A percentile compares a stretch with the other conserved stretches of the same genome.
Conservation (phyloP, 2,113 vertebrate species). For the Archilochus colubris region DNA sequence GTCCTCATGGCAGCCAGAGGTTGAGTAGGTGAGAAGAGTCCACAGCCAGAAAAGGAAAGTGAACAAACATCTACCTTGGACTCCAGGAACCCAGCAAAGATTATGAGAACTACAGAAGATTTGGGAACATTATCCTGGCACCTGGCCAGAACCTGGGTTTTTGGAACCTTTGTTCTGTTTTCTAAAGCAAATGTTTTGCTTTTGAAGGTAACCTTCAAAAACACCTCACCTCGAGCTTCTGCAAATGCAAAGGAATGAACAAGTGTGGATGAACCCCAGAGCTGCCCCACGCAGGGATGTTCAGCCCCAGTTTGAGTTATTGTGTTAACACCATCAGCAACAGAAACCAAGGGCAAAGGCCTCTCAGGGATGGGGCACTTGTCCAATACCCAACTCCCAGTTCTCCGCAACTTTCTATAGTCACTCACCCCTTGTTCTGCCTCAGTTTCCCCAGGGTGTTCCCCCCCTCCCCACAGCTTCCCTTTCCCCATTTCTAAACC, state of each 20-base stretch:
- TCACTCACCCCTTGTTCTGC: neutral
- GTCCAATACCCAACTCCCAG: neutral
- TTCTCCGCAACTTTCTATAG: neutral
- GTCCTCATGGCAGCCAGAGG: neutral
- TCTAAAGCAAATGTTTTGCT: neutral
- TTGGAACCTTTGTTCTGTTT: neutral
- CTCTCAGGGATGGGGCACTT: neutral
- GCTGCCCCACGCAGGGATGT: neutral
- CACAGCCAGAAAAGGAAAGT: neutral
- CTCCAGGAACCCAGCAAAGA: neutral
- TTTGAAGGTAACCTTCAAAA: slow-evolving; percentile 41
- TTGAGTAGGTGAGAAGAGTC: rapidly evolving
- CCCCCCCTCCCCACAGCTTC: neutral
- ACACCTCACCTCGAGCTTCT: neutral
- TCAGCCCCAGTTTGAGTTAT: rapidly evolving
- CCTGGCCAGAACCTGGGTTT: neutral
- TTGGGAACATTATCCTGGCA: neutral
- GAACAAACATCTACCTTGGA: neutral
- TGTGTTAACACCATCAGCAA: neutral
- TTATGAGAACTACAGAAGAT: neutral
- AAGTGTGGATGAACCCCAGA: too few species aligned
- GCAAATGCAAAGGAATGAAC: neutral
- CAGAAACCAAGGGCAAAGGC: neutral
- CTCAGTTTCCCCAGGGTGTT: neutral
- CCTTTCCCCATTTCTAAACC: neutral